These are phyloP conservation scores for Agrotis ipsilon DNA, from an alignment of 2,888 invertebrate genomes.

Conservation along the genomic window DNA sequence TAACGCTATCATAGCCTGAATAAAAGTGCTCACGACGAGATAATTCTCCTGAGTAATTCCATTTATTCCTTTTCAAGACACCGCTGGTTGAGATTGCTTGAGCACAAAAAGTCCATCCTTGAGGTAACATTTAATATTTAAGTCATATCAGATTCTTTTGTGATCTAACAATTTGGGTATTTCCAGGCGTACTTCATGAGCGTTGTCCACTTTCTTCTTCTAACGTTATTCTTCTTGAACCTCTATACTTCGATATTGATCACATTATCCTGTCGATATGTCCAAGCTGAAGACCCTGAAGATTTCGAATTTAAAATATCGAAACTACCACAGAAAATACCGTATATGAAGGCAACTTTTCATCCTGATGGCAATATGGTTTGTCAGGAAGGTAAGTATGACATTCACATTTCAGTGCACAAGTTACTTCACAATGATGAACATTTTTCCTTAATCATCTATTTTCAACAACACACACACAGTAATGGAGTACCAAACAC, in stretches of 20 bases:
- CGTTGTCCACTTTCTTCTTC: slow-evolving; percentile 86
- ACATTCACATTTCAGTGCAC: neutral
- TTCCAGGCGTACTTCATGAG: slow-evolving; percentile 89
- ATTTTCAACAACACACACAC: too few relatives aligned
- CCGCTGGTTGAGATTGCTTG: too few relatives aligned
- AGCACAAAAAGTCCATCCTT: too few relatives aligned
- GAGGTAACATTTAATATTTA: too few relatives aligned
- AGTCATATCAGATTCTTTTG: neutral
- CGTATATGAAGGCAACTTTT: slow-evolving; percentile 75
- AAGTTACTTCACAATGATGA: too few relatives aligned
- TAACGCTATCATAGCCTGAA: neutral
- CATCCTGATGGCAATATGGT: slow-evolving; percentile 83
- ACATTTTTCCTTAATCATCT: too few relatives aligned
- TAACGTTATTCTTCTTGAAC: slow-evolving; percentile 87
- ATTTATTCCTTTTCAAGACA: too few relatives aligned
- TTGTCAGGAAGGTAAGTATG: slow-evolving; percentile 78
- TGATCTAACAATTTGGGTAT: slow-evolving; percentile 3
- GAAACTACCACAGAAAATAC: slow-evolving; percentile 69
- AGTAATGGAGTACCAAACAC: too few relatives aligned
- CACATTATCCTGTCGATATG: slow-evolving; percentile 83
- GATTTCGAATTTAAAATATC: slow-evolving; percentile 73
- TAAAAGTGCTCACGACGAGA: neutral
- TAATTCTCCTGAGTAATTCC: too few relatives aligned
- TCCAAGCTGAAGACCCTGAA: slow-evolving; percentile 72
- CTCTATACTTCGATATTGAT: slow-evolving; percentile 85